Base-by-base conservation (phyloP, 2,113 vertebrate genomes). In the Pachyramphus minor region DNA sequence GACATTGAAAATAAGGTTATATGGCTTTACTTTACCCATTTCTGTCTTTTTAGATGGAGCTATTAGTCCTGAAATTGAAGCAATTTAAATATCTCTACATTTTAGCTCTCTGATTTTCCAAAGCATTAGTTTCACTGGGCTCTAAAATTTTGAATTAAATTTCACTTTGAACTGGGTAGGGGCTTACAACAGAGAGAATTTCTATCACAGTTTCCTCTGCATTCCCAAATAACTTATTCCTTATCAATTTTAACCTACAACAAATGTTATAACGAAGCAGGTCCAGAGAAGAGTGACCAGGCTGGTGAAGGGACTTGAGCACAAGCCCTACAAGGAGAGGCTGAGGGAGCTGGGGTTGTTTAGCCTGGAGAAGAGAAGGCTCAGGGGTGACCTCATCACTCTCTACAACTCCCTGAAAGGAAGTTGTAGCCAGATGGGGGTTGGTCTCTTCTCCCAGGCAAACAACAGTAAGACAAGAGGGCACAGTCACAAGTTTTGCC, bases 141-240 rank as follows among this genome's bases (percentile, higher is more conserved):
- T 73, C 56, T 89, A 49, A 78, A 90, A 90, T 91, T 78, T 72
- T 44, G 87, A 78, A 87, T 84, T 86, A 58, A 80, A 79, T 87
- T 91, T 94, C 19, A 24, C 10, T 80, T 89, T 67, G 78, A 91
- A 88, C 33, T 41, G 35, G 3, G 11, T 45, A 19, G 7, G 33
- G 3, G 3, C 15, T 81, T 84, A 42, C 20, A 72, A 56, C 5
- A 71, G 44, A 71, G 19, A 52, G 6, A 58, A 35, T 23, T 71
- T 89, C 89, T 78, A 74, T 71, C 33, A 59, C 4, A n/a, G 2
- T 83, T 86, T 60, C 39, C 3, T 88, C 58, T 83, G 20, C 14
- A 53, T 87, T 89, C 9, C 15, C 31, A 67, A 86, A 67, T 27
- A 49, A 11, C 58, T 14, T 69, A 17, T 76, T 78, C 50, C 16